phyloP scores from a whole-genome alignment of 2,113 vertebrate species.

The Glareola pratincola region DNA sequence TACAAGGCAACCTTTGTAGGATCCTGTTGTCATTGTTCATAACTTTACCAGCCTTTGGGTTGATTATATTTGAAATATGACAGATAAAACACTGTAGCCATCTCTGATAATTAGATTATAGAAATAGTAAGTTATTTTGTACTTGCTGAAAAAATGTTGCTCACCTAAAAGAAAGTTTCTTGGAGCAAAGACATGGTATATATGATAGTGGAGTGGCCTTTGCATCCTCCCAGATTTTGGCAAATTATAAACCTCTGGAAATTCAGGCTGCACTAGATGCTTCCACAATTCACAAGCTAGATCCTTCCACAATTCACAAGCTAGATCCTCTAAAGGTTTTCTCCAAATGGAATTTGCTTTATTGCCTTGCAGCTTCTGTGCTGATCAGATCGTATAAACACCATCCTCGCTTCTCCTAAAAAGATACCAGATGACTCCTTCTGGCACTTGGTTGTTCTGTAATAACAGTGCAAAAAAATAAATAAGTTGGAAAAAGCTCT shows the following conservation, averaged over 20 bases:
- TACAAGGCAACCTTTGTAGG: neutral
- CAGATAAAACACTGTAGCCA: neutral
- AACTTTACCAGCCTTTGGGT: neutral
- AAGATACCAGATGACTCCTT: neutral
- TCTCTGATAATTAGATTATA: neutral
- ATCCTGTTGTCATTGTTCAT: neutral
- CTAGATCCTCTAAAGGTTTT: neutral
- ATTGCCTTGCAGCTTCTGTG: neutral
- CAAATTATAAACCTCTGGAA: neutral
- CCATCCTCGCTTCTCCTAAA: neutral
- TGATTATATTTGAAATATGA: neutral
- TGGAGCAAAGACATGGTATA: neutral
- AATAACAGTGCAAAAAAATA: neutral
- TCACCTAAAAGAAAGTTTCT: neutral
- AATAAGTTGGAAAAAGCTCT: neutral
- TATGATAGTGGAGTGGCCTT: neutral
- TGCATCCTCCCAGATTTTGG: neutral
- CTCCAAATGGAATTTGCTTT: neutral
- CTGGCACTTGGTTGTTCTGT: neutral
- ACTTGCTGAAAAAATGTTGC: neutral
- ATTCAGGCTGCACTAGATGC: neutral
- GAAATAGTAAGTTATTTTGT: neutral
- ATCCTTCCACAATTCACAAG: neutral
- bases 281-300: neutral
- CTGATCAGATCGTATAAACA: neutral